A percentile compares a stretch with the other conserved stretches of the same genome.
These are phyloP conservation scores for Craseonycteris thonglongyai DNA, from an alignment of 2,113 vertebrate species.

Conservation along the genomic window DNA sequence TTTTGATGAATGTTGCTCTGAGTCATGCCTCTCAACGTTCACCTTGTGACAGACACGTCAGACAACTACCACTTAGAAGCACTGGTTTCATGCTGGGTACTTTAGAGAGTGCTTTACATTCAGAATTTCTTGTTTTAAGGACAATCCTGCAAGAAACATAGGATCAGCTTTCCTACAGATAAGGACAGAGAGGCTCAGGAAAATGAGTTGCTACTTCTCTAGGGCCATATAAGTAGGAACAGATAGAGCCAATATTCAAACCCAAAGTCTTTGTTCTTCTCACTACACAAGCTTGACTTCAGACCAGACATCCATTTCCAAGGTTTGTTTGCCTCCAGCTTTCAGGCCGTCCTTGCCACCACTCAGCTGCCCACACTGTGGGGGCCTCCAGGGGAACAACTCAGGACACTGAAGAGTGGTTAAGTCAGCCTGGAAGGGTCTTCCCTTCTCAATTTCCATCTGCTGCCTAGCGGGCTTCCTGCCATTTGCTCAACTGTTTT, in stretches of 20 bases:
- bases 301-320: not conserved
- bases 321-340: not conserved
- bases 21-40: not conserved
- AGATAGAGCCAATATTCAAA: not conserved
- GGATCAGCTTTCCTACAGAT: not conserved
- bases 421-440: not conserved
- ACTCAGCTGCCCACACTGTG: not conserved
- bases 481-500: constrained; percentile 1
- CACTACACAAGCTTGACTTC: not conserved
- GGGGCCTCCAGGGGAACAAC: not conserved
- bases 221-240: not conserved
- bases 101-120: not conserved
- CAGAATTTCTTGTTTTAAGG: not conserved
- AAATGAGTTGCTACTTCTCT: not conserved
- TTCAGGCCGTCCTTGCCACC: not conserved
- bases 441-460: not conserved
- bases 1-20: not conserved
- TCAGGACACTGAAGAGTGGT: not conserved
- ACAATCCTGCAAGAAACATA: not conserved
- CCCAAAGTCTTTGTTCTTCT: not conserved
- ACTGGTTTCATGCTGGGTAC: not conserved
- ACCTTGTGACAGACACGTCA: not conserved
- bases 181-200: not conserved
- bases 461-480: not conserved
- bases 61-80: not conserved